Base-by-base conservation (phyloP, 2,113 vertebrate genomes). In the Chunga burmeisteri region DNA sequence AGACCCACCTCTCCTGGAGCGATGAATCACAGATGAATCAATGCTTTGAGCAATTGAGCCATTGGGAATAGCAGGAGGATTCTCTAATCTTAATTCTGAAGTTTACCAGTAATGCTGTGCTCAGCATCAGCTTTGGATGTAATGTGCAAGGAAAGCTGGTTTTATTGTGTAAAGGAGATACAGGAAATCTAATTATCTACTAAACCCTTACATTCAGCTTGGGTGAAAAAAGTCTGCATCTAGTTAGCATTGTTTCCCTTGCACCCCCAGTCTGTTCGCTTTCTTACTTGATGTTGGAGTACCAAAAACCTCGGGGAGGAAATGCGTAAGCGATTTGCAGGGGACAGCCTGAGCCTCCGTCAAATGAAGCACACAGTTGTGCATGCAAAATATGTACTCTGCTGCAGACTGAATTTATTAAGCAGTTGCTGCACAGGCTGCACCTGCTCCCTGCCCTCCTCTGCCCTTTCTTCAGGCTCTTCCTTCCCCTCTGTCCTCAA, bases 361-460 rank as follows among this genome's bases (percentile, higher is more conserved):
- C 29, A 15, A 16, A 72, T 16, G 81, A 77, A 58, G 66, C 56
- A 53, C 70, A 79, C 0, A 2, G 78, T 81, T 93, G 38, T 50
- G 73, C 77, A 89, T 77, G 83, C 1, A 27, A 94, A 93, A 38
- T 65, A 58, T 56, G 77, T 73, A 4, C 81, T 85, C 73, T 72
- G 49, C 88, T 95, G 66, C 89, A 89, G 73, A 58, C 62, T 73
- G 84, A 53, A 72, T 97, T 87, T 79, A 53, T 79, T 1, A 0
- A 50, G 78, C 77, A 72, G 77, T 84, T 84, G 52, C 56, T 94
- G 92, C 56, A 52, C 52, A 75, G 73, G 83, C 94, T 96, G 93
- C 93, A 89, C 91, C 89, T 95, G 91, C 91, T 96, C 70, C 46
- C 58, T 97, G 91, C 90, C 81, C 90, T 49, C 18, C 81, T 93